Percentiles rank a stretch among this genome's conserved stretches.
Conservation (phyloP, 2,797 vertebrate genomes). For the Podarcis siculus region DNA sequence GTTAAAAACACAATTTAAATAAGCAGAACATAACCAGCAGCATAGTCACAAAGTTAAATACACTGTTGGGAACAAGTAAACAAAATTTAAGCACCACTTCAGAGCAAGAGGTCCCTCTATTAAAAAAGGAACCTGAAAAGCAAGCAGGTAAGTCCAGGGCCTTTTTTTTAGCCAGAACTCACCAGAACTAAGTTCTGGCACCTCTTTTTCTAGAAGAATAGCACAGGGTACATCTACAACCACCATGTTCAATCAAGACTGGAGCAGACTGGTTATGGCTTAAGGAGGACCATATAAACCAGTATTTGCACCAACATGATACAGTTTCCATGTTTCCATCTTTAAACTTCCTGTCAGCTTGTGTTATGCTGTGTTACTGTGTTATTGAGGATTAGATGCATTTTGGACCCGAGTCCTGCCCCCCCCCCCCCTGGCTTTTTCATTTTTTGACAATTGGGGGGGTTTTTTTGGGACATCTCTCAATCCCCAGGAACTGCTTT, state of each 20-base stretch:
- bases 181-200: no score
- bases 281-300: not conserved
- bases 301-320: not conserved
- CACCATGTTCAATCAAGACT: not conserved
- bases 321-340: no score
- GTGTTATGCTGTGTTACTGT: not conserved
- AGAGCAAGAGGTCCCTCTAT: not conserved
- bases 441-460: not conserved
- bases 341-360: not conserved
- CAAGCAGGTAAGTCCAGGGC: no score
- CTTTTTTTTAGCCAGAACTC: no score
- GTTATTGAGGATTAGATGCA: not conserved
- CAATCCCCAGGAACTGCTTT: not conserved
- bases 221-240: not conserved
- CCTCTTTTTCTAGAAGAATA: no score
- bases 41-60: conserved; percentile 14
- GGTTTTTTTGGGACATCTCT: no score
- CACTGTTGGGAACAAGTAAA: conserved; percentile 12
- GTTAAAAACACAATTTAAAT: conserved; percentile 31
- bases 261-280: no score
- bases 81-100: not conserved
- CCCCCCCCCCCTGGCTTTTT: not conserved
- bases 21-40: not conserved
- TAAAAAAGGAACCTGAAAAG: not conserved
- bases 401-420: not conserved